Base-by-base conservation (phyloP, 2,888 invertebrate species). In the Micropterix aruncella region DNA sequence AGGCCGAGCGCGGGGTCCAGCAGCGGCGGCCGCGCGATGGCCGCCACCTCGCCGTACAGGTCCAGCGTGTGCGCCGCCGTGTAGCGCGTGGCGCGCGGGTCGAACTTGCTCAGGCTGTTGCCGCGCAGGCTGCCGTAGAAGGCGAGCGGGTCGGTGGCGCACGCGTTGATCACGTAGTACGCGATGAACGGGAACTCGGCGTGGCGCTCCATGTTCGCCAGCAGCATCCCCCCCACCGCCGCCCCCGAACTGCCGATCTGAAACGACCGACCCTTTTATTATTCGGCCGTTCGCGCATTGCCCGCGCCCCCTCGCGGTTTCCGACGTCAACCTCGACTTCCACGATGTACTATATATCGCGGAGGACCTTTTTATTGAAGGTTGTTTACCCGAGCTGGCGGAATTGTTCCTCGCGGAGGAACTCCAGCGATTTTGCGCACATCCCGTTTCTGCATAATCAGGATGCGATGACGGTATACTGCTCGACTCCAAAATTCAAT, bases 181-280 rank as follows among this genome's bases (percentile, higher is more conserved):
- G 89, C 79, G 70, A 92, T 91, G 67, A 91, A 90, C 12, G 91
- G 91, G 58, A 91, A 92, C 58, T 91, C 90, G 36, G 88, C 90
- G 59, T 82, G 84, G 58, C 81, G 81, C 59, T 91, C 90, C 85
- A 91, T 88, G 57, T 91, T 91, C 14, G 88, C 85, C 41, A 91
- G 64, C n/a, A 91, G 63, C 81, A 91, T 90, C 44, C 86, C 87
- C 3, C 84, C 84, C 1, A 81, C 77, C 1, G 83, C 84, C 1
- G 79, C 81, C 57, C 82, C 84, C 9, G 79, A 83, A 62, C 78
- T 27, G 12, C 27, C 27, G 12, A 27, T 77, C 56, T 58, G 73
- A 55, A 55, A 74, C 62, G n/a, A 60, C 56, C 9, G 61, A 60
- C 12, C n/a, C n/a, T n/a, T n/a, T n/a, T n/a, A n/a, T n/a, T n/a